phyloP scores from a whole-genome alignment of 2,797 vertebrate species.

The Myoxocephalus aenaeus region DNA sequence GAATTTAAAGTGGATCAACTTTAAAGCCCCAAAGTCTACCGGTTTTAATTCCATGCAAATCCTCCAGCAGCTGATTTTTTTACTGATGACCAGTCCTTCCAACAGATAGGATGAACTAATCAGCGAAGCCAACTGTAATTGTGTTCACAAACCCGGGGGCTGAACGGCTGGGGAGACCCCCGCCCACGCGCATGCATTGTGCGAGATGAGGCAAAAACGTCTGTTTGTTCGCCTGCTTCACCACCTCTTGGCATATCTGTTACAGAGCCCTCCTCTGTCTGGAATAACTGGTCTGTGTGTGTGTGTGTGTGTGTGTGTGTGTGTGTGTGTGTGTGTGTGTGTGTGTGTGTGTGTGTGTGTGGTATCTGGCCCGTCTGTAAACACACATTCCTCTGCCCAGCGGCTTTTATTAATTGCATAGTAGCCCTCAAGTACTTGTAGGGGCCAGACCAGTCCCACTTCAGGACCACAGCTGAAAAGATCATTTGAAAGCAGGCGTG shows the following conservation, averaged over 20 bases:
- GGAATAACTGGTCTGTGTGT: slow-evolving; percentile 12
- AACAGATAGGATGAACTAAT: slow-evolving; percentile 35
- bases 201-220: not conserved
- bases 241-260: slow-evolving; percentile 48
- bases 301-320: not conserved
- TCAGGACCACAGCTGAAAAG: slow-evolving; percentile 20
- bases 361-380: slow-evolving; percentile 71
- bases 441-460: slow-evolving; percentile 34
- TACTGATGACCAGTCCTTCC: slow-evolving; percentile 34
- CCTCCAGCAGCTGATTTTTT: slow-evolving; percentile 40
- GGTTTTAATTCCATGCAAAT: slow-evolving; percentile 32
- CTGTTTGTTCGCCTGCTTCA: slow-evolving; percentile 14
- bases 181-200: not conserved
- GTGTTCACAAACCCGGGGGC: slow-evolving; percentile 36
- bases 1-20: slow-evolving; percentile 14
- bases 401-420: slow-evolving; percentile 51
- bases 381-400: slow-evolving; percentile 56
- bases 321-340: no score
- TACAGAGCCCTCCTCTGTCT: slow-evolving; percentile 52
- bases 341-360: slow-evolving; percentile 21
- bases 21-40: slow-evolving; percentile 16
- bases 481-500: not conserved
- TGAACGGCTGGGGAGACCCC: slow-evolving; percentile 24
- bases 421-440: slow-evolving; percentile 48
- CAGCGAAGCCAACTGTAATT: slow-evolving; percentile 39